phyloP scores from a whole-genome alignment of 2,113 vertebrate genomes.

The Thamnophis sirtalis region DNA sequence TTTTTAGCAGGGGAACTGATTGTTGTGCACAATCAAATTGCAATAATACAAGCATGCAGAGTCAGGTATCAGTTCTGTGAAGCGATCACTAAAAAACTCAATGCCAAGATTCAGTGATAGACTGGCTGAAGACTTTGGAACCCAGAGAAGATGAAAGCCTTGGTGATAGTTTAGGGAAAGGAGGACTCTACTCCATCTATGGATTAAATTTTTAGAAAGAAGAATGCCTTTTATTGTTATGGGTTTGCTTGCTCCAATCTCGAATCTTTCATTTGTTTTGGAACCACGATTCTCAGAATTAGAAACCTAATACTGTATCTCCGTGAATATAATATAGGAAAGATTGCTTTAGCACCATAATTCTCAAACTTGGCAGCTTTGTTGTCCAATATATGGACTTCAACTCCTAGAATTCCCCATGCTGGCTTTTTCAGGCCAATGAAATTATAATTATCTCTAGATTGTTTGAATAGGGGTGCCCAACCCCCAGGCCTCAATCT shows the following conservation, averaged over 20 bases:
- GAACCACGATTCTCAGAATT: not conserved
- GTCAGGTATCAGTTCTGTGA: not conserved
- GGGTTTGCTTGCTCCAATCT: not conserved
- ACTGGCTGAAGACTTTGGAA: not conserved
- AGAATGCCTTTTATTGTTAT: not conserved
- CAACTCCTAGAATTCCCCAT: not conserved
- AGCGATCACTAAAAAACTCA: not conserved
- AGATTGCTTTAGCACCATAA: not conserved
- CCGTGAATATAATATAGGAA: not conserved
- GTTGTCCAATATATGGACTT: not conserved
- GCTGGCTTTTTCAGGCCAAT: not conserved
- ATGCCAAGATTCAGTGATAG: not conserved
- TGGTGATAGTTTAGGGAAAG: not conserved
- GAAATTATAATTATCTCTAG: not conserved
- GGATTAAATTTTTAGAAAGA: not conserved
- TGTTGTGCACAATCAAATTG: not conserved
- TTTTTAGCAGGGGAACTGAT: not conserved
- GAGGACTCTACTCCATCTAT: not conserved
- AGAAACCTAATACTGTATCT: not conserved
- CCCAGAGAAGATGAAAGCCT: not conserved
- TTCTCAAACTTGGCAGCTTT: not conserved
- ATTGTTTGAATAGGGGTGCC: not conserved
- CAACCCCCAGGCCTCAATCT: not conserved
- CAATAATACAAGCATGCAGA: not conserved
- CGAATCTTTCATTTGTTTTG: not conserved